Evolutionary conservation across 2,797 vertebrate genomes (phyloP).

Genomic region (Myotis findleyi): DNA sequence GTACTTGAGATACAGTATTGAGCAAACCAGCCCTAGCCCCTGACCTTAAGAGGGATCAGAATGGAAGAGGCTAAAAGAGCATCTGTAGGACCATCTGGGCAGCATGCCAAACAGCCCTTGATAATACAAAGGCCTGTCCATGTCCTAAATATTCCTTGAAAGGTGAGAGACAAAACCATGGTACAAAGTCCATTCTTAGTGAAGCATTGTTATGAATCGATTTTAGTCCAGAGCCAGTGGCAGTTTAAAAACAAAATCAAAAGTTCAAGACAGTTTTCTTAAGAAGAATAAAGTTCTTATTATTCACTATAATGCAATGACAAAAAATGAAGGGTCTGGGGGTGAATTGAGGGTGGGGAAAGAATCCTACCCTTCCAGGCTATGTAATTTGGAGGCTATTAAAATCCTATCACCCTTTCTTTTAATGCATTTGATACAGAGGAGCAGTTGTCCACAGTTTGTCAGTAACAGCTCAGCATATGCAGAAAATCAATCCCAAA

Average conservation of each 20-base stretch:
- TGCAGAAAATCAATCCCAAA: constrained; percentile 94
- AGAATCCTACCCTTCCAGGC: constrained; percentile 45
- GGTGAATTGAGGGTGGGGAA: background rate
- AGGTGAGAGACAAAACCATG: constrained; percentile 15
- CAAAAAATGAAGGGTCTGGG: constrained; percentile 51
- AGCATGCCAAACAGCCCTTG: background rate
- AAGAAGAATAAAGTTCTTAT: constrained; percentile 44
- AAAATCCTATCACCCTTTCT: constrained; percentile 62
- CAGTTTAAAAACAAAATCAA: constrained; percentile 35
- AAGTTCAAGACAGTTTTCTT: constrained; percentile 59
- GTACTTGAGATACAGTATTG: background rate
- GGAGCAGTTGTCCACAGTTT: constrained; percentile 87
- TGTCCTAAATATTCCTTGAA: background rate
- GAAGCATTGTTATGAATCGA: constrained; percentile 72
- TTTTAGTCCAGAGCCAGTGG: constrained; percentile 76
- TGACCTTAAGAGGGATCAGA: background rate
- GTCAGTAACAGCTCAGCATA: constrained; percentile 90
- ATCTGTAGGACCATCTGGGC: background rate
- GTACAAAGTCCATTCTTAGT: background rate
- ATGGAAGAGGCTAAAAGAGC: constrained; percentile 10
- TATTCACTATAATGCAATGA: constrained; percentile 16
- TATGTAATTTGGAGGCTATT: constrained; percentile 71
- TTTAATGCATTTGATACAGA: constrained; percentile 77
- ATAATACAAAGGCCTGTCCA: background rate
- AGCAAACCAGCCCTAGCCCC: background rate